Evolutionary conservation across 1,140 invertebrate species (phyloP), one percentile per base, ranked within the genome.

Genomic region (Rhyacophila brunnea): DNA sequence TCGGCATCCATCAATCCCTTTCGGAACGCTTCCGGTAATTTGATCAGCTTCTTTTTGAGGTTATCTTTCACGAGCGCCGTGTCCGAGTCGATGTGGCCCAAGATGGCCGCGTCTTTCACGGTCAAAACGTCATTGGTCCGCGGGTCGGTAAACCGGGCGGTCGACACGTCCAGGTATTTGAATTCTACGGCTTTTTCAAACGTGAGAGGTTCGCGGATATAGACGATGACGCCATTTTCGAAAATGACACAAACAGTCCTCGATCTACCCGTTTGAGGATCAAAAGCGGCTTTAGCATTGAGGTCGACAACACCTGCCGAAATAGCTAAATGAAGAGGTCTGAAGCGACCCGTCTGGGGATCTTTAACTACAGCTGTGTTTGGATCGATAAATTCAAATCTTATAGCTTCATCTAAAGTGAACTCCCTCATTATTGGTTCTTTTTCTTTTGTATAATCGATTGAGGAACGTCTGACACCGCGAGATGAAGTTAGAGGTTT

Each of bases 41-140:
- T 92, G 6, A 94, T 81, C 53, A 95, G 74, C 68, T 88, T 87
- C 66, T 87, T 87, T 68, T 91, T 91, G 62, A 87, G 83, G 58
- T 85, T 83, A 78, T 95, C 92, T 82, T 95, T 95, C 36, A 96
- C 85, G 51, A 95, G 74, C 23, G 90, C 92, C 6, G 92, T 91
- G 71, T 93, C 86, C 0, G 92, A 86, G 79, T 96, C 91, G 43
- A 98, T 85, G 28, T 91, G 84, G 51, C 93, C 92, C 14, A 87
- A 78, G 56, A 83, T 82, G 44, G 93, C 81, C 1, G 93, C 92
- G 69, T 96, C 91, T 79, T 91, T 89, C 10, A 98, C 79, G 11
- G 87, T 87, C n/a, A 91, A 72, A 34, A 83, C 73, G 73, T 88
- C 83, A 38, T 83, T 82, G 53, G 84, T 83, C 67, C 82, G 69